Percentiles rank a stretch among this genome's conserved stretches.
Conservation (phyloP, 30 jellyfish, hydroid and myxozoan species). For the Aurelia sp. region DNA sequence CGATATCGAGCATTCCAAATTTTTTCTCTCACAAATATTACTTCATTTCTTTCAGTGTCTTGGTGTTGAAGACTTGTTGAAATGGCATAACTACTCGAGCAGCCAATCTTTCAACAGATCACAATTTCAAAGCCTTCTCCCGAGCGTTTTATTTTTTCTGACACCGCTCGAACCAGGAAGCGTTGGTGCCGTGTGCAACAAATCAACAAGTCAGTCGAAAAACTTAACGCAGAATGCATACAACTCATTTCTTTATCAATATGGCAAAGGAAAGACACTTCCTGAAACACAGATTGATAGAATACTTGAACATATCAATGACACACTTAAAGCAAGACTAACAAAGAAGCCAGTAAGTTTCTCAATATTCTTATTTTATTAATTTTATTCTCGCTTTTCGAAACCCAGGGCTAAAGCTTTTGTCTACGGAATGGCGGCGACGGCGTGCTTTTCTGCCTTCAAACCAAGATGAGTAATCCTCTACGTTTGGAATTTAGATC, state of each 20-base stretch:
- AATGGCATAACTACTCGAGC: conserved; percentile 25
- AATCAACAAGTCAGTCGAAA: conserved; percentile 28
- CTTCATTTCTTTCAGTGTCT: conserved; percentile 41
- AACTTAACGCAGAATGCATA: conserved; percentile 46
- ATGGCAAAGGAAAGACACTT: conserved; percentile 52
- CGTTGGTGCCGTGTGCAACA: conserved; percentile 89
- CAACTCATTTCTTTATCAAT: conserved; percentile 45
- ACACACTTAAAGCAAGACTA: conserved; percentile 41
- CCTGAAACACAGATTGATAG: conserved; percentile 44
- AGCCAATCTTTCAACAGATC: conserved; percentile 14
- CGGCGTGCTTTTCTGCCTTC: too few relatives aligned
- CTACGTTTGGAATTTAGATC: too few relatives aligned
- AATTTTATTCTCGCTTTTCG: too few relatives aligned
- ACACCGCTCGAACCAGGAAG: conserved; percentile 70
- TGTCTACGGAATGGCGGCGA: too few relatives aligned
- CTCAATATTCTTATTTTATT: neutral
- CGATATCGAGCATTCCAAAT: too few relatives aligned
- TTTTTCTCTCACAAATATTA: neutral
- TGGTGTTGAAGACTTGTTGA: conserved; percentile 41
- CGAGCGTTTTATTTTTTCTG: conserved; percentile 51
- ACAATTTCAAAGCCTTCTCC: conserved; percentile 36
- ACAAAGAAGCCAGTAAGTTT: conserved; percentile 70
- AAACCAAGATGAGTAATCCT: too few relatives aligned
- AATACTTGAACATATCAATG: conserved; percentile 60
- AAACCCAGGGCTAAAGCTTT: too few relatives aligned